phyloP scores from a whole-genome alignment of 2,888 invertebrate genomes.

The Nemotelus pantherinus region DNA sequence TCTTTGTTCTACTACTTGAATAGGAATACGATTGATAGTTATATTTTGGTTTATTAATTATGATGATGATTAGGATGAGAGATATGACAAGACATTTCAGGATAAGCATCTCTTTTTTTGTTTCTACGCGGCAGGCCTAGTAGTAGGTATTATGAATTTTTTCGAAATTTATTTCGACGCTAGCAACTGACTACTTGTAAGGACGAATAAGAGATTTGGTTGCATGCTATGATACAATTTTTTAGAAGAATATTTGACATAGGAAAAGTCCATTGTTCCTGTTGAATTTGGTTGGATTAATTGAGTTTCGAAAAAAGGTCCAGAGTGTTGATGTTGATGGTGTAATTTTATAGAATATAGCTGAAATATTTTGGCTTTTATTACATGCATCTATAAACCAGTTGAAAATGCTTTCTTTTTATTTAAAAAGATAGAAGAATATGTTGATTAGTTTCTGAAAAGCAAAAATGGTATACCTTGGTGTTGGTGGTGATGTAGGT shows the following conservation, averaged over 20 bases:
- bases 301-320: too few relatives aligned
- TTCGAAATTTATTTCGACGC: background rate
- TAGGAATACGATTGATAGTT: conserved; percentile 28
- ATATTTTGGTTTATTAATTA: conserved; percentile 30
- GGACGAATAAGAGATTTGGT: too few relatives aligned
- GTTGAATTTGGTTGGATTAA: too few relatives aligned
- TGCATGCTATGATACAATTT: background rate
- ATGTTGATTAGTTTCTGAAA: too few relatives aligned
- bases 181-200: background rate
- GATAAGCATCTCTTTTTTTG: conserved; percentile 15
- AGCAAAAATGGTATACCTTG: conserved; percentile 55
- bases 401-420: too few relatives aligned
- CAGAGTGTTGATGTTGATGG: too few relatives aligned
- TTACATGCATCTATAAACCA: too few relatives aligned
- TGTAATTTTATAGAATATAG: too few relatives aligned
- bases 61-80: conserved; percentile 28
- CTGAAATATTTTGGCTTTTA: too few relatives aligned
- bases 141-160: background rate
- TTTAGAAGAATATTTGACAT: background rate
- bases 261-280: too few relatives aligned
- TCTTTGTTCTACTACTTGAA: conserved; percentile 21
- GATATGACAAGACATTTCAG: conserved; percentile 7
- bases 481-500: conserved; percentile 58
- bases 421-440: too few relatives aligned
- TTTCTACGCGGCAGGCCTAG: background rate